A percentile compares a stretch with the other conserved stretches of the same genome.
Evolutionary conservation across 2,888 invertebrate genomes (phyloP).

Genomic region (Charanyca ferruginea): DNA sequence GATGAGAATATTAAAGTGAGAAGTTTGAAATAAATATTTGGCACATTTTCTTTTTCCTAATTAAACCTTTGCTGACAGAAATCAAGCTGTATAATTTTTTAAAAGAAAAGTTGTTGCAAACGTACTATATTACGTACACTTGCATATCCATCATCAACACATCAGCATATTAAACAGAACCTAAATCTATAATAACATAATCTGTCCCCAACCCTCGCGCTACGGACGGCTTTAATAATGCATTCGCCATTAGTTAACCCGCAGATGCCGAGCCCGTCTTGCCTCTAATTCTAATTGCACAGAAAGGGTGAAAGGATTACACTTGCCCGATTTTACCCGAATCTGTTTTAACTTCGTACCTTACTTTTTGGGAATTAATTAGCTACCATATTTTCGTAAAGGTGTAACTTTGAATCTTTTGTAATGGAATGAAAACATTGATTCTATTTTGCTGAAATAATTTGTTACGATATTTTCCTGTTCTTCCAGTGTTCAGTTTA

Average conservation of each 20-base stretch:
- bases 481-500: conserved; percentile 26
- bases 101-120: conserved; percentile 1
- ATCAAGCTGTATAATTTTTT: too few relatives aligned
- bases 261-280: conserved; percentile 85
- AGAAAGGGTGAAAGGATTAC: conserved; percentile 86
- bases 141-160: conserved; percentile 64
- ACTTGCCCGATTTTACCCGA: conserved; percentile 73
- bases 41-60: too few relatives aligned
- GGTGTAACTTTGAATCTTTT: conserved; percentile 56
- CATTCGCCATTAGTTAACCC: conserved; percentile 89
- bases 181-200: conserved; percentile 85
- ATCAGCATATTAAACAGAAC: conserved; percentile 72
- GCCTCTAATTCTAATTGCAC: conserved; percentile 86
- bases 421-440: conserved; percentile 75
- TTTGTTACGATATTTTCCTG: conserved; percentile 14
- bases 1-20: too few relatives aligned
- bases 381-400: conserved; percentile 54
- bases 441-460: conserved; percentile 27
- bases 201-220: conserved; percentile 86
- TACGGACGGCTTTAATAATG: conserved; percentile 87
- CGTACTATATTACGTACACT: conserved; percentile 10
- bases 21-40: too few relatives aligned
- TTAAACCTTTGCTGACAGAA: too few relatives aligned
- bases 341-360: conserved; percentile 73
- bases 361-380: conserved; percentile 75